Conservation (phyloP, 2,888 invertebrate species). For the Ellobium chinense region DNA sequence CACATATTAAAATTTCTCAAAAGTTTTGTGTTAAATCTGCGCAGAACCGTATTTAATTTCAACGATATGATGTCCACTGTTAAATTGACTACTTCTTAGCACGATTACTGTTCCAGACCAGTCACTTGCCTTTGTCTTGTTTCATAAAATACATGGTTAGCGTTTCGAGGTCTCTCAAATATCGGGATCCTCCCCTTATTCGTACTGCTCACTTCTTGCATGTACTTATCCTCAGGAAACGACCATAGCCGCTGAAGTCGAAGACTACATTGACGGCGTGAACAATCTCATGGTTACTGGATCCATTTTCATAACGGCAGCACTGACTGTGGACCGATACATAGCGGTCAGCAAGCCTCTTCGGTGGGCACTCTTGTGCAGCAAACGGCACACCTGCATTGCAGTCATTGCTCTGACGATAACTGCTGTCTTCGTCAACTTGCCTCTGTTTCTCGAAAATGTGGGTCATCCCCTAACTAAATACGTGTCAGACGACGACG, state of each 20-base stretch:
- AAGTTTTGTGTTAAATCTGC: no score
- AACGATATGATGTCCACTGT: no score
- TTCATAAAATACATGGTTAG: no score
- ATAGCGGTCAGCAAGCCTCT: conserved; percentile 12
- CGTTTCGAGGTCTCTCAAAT: no score
- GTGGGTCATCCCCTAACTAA: background rate
- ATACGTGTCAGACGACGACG: no score
- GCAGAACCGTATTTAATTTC: no score
- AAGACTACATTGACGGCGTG: background rate
- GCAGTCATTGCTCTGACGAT: background rate
- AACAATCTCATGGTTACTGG: background rate
- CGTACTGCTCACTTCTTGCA: no score
- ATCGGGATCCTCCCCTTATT: no score
- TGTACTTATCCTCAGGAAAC: background rate
- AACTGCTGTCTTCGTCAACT: background rate
- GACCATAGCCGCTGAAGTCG: background rate
- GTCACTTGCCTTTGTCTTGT: no score
- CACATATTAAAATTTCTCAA: no score
- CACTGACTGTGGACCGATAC: background rate
- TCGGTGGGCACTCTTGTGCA: background rate
- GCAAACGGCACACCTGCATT: background rate
- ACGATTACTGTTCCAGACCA: no score
- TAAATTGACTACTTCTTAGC: no score
- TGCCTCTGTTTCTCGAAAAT: conserved; percentile 1
- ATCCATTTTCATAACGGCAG: conserved; percentile 2